These are phyloP conservation scores for Sphaeridia pumilis DNA, from an alignment of 2,888 invertebrate genomes.

Conservation along the genomic window DNA sequence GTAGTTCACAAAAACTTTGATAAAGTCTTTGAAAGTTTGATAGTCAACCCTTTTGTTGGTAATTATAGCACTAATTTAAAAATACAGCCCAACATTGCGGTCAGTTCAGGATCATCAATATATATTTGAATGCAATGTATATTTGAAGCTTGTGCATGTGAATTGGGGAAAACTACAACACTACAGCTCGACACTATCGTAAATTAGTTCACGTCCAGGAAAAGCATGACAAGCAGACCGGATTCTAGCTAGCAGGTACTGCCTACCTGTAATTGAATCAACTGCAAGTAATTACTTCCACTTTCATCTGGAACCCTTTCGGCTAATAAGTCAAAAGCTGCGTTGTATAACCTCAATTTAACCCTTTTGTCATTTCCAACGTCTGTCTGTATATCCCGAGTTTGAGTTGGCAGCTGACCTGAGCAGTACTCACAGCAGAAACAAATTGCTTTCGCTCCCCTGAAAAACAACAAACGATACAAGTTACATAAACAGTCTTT, in stretches of 20 bases:
- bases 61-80: not conserved
- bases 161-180: not conserved
- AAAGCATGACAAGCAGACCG: not conserved
- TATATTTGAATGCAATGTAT: not conserved
- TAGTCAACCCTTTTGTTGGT: not conserved
- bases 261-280: constrained; percentile 2
- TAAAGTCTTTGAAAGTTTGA: not conserved
- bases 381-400: no score
- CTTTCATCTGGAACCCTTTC: not conserved
- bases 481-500: not conserved
- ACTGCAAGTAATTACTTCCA: not conserved
- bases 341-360: not conserved
- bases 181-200: not conserved
- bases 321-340: not conserved
- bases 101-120: not conserved
- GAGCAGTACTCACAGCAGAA: no score
- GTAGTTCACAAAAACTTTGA: not conserved
- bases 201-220: not conserved
- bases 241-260: constrained; percentile 1
- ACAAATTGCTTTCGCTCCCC: not conserved
- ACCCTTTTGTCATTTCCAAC: not conserved
- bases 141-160: not conserved
- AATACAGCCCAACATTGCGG: not conserved
- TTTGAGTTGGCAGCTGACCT: no score
- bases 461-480: not conserved